phyloP scores from a whole-genome alignment of 2,888 invertebrate species.

The Scaptodrosophila latifasciaeformis region DNA sequence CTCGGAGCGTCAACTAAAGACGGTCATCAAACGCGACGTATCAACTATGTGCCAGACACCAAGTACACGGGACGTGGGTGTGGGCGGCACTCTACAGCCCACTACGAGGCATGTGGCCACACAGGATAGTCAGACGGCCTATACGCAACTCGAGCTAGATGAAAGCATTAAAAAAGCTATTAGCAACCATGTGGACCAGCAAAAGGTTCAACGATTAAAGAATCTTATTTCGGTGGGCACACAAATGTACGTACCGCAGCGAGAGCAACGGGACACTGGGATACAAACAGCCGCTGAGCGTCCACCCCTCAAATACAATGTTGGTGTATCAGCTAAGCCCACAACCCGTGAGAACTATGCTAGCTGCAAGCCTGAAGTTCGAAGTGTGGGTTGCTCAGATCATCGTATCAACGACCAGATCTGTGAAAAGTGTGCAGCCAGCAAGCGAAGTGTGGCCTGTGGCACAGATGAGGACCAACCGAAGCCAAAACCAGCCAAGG shows the following conservation, averaged over 20 bases:
- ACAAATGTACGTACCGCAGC: conserved; percentile 67
- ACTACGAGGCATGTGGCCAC: conserved; percentile 61
- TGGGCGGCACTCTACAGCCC: conserved; percentile 75
- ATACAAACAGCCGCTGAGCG: conserved; percentile 63
- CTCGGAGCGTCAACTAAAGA: conserved; percentile 42
- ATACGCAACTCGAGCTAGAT: conserved; percentile 71
- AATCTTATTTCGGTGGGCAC: conserved; percentile 71
- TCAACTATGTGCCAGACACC: conserved; percentile 80
- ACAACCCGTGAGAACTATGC: conserved; percentile 63
- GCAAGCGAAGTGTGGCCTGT: conserved; percentile 78
- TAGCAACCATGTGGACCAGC: conserved; percentile 41
- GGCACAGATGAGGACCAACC: conserved; percentile 74
- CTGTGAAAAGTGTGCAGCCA: conserved; percentile 77
- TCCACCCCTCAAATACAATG: conserved; percentile 54
- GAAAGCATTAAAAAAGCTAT: conserved; percentile 61
- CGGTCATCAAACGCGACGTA: conserved; percentile 77
- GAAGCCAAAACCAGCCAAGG: conserved; percentile 17
- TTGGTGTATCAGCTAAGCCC: conserved; percentile 63
- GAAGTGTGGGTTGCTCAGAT: conserved; percentile 77
- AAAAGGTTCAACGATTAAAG: conserved; percentile 38
- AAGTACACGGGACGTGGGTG: conserved; percentile 80
- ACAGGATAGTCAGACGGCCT: conserved; percentile 55
- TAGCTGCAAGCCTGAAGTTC: conserved; percentile 73
- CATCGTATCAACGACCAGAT: conserved; percentile 75
- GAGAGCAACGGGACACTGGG: conserved; percentile 53